These are phyloP conservation scores for Caenorhabditis uteleia DNA, from an alignment of 2,888 invertebrate species.

Conservation along the genomic window DNA sequence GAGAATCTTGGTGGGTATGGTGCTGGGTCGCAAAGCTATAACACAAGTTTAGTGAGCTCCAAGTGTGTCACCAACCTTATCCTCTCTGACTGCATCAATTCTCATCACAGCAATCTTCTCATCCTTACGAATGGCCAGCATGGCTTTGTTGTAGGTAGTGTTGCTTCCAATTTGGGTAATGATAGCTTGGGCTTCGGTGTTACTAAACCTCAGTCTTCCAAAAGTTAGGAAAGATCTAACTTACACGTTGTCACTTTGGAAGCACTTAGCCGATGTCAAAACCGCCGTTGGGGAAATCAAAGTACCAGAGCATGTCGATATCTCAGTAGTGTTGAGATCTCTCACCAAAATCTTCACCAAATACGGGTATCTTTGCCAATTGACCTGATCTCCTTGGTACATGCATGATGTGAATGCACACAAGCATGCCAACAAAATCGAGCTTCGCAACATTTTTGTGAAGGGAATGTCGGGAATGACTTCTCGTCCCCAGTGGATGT, in stretches of 20 bases:
- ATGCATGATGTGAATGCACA: conserved; percentile 2
- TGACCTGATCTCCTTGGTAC: conserved; percentile 17
- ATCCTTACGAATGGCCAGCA: conserved; percentile 23
- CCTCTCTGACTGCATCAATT: conserved; percentile 15
- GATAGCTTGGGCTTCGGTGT: conserved; percentile 13
- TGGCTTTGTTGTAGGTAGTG: conserved; percentile 14
- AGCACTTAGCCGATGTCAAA: conserved; percentile 31
- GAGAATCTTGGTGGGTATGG: conserved; percentile 21
- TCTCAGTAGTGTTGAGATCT: conserved; percentile 8
- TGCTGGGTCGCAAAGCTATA: conserved; percentile 20
- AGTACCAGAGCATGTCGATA: conserved; percentile 33
- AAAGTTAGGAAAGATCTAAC: background rate
- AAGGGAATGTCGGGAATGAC: too few species aligned
- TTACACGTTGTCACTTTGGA: background rate
- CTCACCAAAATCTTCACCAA: conserved; percentile 34
- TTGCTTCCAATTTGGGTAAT: conserved; percentile 4
- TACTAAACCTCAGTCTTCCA: conserved; percentile 1
- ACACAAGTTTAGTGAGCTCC: background rate
- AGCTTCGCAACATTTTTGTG: conserved; percentile 10
- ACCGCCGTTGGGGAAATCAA: conserved; percentile 32
- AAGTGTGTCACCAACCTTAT: conserved; percentile 1
- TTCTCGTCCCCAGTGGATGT: too few species aligned
- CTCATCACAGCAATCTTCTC: conserved; percentile 26
- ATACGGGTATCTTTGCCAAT: conserved; percentile 28
- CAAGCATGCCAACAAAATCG: conserved; percentile 1